Evolutionary conservation across 2,797 vertebrate genomes (phyloP).

Genomic region (Pseudochromis fuscus): DNA sequence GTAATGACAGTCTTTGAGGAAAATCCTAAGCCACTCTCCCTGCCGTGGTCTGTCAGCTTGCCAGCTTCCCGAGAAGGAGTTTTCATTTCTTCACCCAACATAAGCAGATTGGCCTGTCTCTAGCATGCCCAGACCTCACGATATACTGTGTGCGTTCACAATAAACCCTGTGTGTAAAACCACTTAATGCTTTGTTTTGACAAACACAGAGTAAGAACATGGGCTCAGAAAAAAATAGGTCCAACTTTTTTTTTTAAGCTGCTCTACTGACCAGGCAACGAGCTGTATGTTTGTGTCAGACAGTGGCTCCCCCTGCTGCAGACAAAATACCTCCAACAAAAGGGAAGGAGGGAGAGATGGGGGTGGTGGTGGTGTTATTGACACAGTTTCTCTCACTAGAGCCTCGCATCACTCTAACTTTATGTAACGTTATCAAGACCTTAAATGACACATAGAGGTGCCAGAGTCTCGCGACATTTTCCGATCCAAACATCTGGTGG

Average conservation of each 20-base stretch:
- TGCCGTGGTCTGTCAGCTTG: constrained; percentile 72
- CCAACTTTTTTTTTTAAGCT: constrained; percentile 17
- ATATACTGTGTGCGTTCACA: constrained; percentile 66
- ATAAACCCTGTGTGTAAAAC: constrained; percentile 73
- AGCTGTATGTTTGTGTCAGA: constrained; percentile 64
- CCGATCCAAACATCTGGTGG: neutral
- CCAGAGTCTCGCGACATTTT: neutral
- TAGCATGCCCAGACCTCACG: constrained; percentile 64
- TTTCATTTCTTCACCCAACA: constrained; percentile 75
- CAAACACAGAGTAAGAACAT: constrained; percentile 71
- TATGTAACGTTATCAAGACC: constrained; percentile 3
- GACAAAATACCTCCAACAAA: constrained; percentile 33
- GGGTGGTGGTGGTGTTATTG: constrained; percentile 28
- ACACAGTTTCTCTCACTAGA: constrained; percentile 52
- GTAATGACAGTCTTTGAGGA: constrained; percentile 83
- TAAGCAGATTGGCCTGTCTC: constrained; percentile 62
- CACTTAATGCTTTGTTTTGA: constrained; percentile 79
- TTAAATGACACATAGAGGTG: neutral
- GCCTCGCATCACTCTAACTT: neutral
- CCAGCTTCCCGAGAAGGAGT: constrained; percentile 64
- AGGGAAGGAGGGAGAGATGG: constrained; percentile 1
- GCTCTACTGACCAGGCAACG: constrained; percentile 23
- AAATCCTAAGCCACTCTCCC: constrained; percentile 74
- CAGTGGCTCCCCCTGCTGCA: constrained; percentile 86
- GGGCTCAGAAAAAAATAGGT: constrained; percentile 1